These are phyloP conservation scores for Malacoctenus gilli DNA, from an alignment of 2,797 vertebrate genomes.

Conservation along the genomic window DNA sequence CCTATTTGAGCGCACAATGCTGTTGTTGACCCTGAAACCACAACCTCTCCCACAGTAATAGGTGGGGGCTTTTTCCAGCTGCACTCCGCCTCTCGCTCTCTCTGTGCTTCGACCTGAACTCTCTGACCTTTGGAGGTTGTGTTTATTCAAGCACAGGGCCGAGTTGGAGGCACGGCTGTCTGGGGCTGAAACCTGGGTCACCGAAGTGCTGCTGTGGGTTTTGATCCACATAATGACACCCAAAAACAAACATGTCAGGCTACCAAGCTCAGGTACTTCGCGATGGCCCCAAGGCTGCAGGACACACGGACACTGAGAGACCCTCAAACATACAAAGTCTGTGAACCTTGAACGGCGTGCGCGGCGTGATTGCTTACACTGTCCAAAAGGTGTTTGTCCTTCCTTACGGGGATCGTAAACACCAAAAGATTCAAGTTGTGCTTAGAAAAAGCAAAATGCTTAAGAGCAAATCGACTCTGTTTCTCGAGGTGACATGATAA, in stretches of 20 bases:
- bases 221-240: neutral
- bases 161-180: neutral
- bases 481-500: constrained; percentile 56
- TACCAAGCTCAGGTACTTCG: too few species aligned
- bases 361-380: constrained; percentile 23
- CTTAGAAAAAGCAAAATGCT: neutral
- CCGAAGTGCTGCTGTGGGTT: neutral
- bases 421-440: constrained; percentile 27
- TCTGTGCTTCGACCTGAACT: neutral
- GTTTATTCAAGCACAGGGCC: neutral
- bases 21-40: neutral
- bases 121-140: neutral
- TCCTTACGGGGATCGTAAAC: constrained; percentile 11
- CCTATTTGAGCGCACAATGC: neutral
- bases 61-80: neutral
- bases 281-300: constrained; percentile 1
- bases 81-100: neutral
- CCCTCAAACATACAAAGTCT: too few species aligned
- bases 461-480: constrained; percentile 31
- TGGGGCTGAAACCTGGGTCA: neutral
- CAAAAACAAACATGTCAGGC: neutral
- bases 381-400: constrained; percentile 13
- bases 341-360: constrained; percentile 3
- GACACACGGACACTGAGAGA: neutral
- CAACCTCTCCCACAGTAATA: neutral